Conservation (phyloP, 92 coral and sea anemone genomes). For the Virgularia gustaviana region DNA sequence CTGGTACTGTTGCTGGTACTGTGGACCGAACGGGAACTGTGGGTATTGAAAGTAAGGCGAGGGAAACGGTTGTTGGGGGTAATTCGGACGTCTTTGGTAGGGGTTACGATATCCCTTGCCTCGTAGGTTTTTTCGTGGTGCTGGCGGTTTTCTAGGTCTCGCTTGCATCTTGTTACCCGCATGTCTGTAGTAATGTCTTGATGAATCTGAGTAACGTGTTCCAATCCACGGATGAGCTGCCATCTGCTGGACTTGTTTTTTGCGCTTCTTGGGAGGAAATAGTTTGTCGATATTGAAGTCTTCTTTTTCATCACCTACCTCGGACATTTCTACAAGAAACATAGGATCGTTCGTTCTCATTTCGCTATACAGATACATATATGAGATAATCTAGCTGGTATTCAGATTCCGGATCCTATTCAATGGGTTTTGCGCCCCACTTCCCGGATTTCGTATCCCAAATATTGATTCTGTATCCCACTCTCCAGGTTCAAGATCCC, state of each 20-base stretch:
- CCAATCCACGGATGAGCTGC: conserved; percentile 37
- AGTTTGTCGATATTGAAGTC: conserved; percentile 18
- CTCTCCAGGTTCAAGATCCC: no score
- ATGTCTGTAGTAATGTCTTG: not conserved
- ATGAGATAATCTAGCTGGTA: no score
- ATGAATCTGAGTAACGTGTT: conserved; percentile 29
- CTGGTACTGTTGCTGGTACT: conserved; percentile 8
- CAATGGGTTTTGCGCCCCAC: no score
- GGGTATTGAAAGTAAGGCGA: not conserved
- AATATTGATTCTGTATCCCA: no score
- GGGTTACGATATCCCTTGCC: conserved; percentile 7
- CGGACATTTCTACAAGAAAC: not conserved
- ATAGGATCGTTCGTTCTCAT: no score
- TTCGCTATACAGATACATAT: not conserved
- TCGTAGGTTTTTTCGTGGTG: no score
- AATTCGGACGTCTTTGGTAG: not conserved
- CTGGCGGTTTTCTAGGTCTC: not conserved
- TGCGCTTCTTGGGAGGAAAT: conserved; percentile 15
- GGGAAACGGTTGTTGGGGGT: not conserved
- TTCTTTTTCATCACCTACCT: conserved; percentile 5
- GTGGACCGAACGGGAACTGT: no score
- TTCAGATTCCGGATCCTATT: no score
- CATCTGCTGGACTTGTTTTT: not conserved
- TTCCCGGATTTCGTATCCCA: no score
- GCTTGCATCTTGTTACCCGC: not conserved